Base-by-base conservation (phyloP, 2,888 invertebrate species). In the Falcaria lacertinaria region DNA sequence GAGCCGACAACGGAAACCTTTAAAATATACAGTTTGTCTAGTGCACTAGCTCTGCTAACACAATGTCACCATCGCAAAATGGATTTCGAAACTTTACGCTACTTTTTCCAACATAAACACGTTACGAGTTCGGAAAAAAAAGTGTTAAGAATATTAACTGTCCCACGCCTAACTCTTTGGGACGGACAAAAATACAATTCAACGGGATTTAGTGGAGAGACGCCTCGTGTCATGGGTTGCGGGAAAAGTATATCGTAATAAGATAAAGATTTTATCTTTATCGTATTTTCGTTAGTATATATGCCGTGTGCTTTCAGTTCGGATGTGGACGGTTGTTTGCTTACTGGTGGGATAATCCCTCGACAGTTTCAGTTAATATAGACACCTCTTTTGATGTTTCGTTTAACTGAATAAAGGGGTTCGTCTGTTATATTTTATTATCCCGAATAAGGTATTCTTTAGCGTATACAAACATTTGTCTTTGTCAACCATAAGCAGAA, bases 241-340 rank as follows among this genome's bases (percentile, higher is more conserved):
- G 60, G 58, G 49, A 60, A 50, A 47, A 61, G 57, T 53, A 62
- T 60, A 69, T 66, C 64, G 73, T 88, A 88, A 86, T 84, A 84
- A 85, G 84, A 83, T 86, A 83, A 87, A 80, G 86, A 85, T 79
- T 79, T 86, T 86, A 85, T 80, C 80, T 79, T 86, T 86, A 85
- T 80, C 80, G 72, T 75, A 76, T 84, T 86, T 85, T 78, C 80
- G 84, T 87, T 83, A 85, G 76, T 74, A 76, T 77, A 83, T 80
- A 77, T 80, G 74, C 69, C 77, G 76, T 77, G 65, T 65, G 71
- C 66, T 65, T 64, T 63, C 69, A 60, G 70, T 68, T 64, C 60
- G 65, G 51, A 78, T 74, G 74, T 58, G 75, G 74, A 69, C 76
- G 70, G 64, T 64, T 86, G 82, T 86, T 86, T 84, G 72, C 72